Base-by-base conservation (phyloP, 2,113 vertebrate genomes). In the Chloropsis hardwickii region DNA sequence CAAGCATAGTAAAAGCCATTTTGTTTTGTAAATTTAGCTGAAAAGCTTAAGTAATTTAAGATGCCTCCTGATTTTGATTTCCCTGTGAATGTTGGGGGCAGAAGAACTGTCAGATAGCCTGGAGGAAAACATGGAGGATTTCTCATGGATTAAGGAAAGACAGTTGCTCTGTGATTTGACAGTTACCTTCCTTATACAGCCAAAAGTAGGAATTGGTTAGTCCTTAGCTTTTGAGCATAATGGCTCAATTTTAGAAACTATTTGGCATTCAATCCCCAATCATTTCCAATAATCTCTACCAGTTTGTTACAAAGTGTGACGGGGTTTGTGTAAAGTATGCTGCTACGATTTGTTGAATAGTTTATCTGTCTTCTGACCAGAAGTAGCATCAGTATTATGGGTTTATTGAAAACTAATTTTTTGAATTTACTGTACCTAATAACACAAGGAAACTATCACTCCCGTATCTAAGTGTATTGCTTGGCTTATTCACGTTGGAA, bases 21-120 rank as follows among this genome's bases (percentile, higher is more conserved):
- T 97, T 96, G 95, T 91, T 94, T 96, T 97, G 94, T 96, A 96
- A 94, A 96, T 95, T 92, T 67, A 64, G 70, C 65, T 65, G 90
- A 78, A 40, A 67, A 86, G 80, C 77, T 95, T 35, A 76, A 92
- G 84, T 81, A 70, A 48, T 92, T 81, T 61, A 61, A 95, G 79
- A 81, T 8, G 24, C 86, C 76, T 94, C 76, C 74, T 92, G 58
- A 50, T 95, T 94, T 86, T 60, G 72, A 88, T 96, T 96, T 95
- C 92, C 94, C 25, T 97, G 94, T 93, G 93, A 96, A 93, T 95
- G 71, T 45, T 92, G 92, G 95, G 95, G 92, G 92, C 95, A 96
- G 90, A 93, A 92, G 76, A 96, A 91, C 64, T 78, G 60, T 85
- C 88, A 84, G 22, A 51, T 91, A 90, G 88, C 88, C 94, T 94